Conservation (phyloP, 2,113 vertebrate genomes). For the Crocuta crocuta region DNA sequence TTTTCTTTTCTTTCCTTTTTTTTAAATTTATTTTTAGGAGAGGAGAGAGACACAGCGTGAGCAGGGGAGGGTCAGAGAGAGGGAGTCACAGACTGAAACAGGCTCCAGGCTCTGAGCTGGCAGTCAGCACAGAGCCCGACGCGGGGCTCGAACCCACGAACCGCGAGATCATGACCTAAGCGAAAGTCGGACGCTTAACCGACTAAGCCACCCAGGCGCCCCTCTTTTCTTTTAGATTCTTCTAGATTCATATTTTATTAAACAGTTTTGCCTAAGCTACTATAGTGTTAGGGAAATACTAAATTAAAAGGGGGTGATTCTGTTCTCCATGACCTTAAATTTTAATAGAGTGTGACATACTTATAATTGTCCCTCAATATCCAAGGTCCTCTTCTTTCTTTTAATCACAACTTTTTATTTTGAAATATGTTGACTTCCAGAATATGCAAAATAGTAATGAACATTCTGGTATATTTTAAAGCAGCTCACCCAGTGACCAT, state of each 20-base stretch:
- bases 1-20: no score
- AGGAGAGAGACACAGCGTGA: no score
- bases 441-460: neutral
- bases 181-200: no score
- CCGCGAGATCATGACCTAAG: no score
- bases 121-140: no score
- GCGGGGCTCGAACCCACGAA: no score
- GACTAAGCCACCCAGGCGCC: no score
- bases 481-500: neutral
- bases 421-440: neutral
- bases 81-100: no score
- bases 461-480: neutral
- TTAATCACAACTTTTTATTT: neutral
- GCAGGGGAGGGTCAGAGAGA: no score
- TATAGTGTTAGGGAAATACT: neutral
- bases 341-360: neutral
- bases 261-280: neutral
- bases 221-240: neutral
- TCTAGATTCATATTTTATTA: neutral
- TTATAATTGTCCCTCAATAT: neutral
- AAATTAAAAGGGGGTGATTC: neutral
- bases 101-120: no score
- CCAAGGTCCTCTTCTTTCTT: neutral
- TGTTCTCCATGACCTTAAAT: neutral
- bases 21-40: no score